phyloP scores from a whole-genome alignment of 2,888 invertebrate species.

The Himalopsyche anomala region DNA sequence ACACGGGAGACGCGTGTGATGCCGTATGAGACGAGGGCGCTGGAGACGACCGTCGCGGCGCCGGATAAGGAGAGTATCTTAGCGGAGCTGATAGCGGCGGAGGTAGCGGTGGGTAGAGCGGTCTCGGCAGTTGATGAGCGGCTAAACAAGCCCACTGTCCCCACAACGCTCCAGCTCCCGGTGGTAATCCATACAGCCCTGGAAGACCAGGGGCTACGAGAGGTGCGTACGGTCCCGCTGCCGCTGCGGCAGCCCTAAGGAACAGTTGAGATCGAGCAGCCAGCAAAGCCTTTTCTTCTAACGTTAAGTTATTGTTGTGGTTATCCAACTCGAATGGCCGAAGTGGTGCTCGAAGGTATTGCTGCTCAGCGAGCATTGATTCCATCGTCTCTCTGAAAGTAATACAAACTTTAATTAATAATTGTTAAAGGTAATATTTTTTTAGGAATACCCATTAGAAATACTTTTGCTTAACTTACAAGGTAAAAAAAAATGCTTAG shows the following conservation, averaged over 20 bases:
- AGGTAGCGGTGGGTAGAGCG: slow-evolving; percentile 74
- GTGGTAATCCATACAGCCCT: slow-evolving; percentile 73
- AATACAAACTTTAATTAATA: background rate
- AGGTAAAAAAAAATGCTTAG: too few relatives aligned
- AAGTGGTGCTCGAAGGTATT: slow-evolving; percentile 86
- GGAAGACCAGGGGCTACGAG: slow-evolving; percentile 70
- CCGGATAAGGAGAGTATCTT: slow-evolving; percentile 79
- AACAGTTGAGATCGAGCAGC: slow-evolving; percentile 87
- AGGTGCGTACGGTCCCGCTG: slow-evolving; percentile 78
- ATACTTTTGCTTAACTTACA: too few relatives aligned
- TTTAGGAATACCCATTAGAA: too few relatives aligned
- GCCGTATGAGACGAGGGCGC: slow-evolving; percentile 74
- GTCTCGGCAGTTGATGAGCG: slow-evolving; percentile 78
- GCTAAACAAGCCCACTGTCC: slow-evolving; percentile 85
- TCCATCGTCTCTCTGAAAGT: slow-evolving; percentile 91
- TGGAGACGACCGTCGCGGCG: slow-evolving; percentile 70
- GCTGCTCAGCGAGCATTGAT: slow-evolving; percentile 90
- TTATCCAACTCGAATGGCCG: slow-evolving; percentile 85
- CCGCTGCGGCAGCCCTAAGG: slow-evolving; percentile 83
- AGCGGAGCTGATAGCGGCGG: slow-evolving; percentile 78
- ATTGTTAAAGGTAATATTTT: too few relatives aligned
- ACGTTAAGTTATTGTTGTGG: slow-evolving; percentile 83
- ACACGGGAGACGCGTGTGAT: slow-evolving; percentile 66
- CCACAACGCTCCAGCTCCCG: slow-evolving; percentile 76
- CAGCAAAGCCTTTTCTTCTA: slow-evolving; percentile 87